phyloP scores from a whole-genome alignment of 2,888 invertebrate species.

The Parasteatoda lunata region DNA sequence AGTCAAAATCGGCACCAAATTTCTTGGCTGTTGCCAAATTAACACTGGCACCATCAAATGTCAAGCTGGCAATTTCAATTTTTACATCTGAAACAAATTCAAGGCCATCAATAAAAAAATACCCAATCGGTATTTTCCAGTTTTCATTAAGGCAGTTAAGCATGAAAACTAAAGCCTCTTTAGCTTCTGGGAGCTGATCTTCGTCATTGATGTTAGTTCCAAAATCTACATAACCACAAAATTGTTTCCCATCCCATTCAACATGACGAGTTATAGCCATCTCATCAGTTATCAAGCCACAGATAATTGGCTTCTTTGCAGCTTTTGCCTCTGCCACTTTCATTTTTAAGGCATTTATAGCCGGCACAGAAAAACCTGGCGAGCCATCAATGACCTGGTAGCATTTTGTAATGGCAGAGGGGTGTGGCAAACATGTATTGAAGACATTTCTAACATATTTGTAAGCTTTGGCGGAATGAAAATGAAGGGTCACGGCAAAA shows the following conservation, averaged over 20 bases:
- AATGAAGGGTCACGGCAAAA: too few species aligned
- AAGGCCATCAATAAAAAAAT: neutral
- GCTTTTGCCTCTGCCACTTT: neutral
- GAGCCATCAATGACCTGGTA: too few species aligned
- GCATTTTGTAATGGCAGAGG: too few species aligned
- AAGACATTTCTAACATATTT: too few species aligned
- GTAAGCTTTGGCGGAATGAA: too few species aligned
- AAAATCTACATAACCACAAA: slow-evolving; percentile 33
- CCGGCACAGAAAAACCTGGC: slow-evolving; percentile 4
- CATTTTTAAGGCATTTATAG: slow-evolving; percentile 2
- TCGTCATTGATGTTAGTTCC: slow-evolving; percentile 19
- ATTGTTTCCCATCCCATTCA: slow-evolving; percentile 26
- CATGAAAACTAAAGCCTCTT: too few species aligned
- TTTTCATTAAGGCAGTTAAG: neutral
- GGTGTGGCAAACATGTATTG: too few species aligned
- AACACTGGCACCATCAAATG: slow-evolving; percentile 29
- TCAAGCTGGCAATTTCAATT: neutral
- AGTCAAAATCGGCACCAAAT: slow-evolving; percentile 2
- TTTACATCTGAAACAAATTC: neutral
- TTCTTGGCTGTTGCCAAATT: slow-evolving; percentile 15
- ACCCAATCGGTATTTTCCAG: slow-evolving; percentile 39
- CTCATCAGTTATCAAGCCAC: slow-evolving; percentile 38
- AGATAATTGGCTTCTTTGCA: neutral
- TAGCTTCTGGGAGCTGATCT: too few species aligned
- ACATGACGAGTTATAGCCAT: slow-evolving; percentile 24